These are phyloP conservation scores for Eulacestoma nigropectus DNA, from an alignment of 2,113 vertebrate genomes.

Conservation along the genomic window DNA sequence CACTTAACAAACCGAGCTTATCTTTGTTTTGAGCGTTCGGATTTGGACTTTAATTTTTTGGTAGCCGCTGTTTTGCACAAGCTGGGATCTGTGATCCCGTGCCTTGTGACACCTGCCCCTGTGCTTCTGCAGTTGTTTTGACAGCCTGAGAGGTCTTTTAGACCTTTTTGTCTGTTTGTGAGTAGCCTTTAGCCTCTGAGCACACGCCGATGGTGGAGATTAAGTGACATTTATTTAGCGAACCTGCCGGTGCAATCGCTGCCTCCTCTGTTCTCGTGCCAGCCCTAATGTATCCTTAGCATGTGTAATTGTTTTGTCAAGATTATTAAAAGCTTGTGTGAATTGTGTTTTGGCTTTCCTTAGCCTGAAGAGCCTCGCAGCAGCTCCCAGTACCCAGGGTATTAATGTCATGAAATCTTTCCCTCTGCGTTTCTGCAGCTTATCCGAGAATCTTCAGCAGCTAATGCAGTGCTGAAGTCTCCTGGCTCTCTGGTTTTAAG, in stretches of 20 bases:
- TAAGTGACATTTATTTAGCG: neutral
- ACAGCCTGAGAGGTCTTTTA: neutral
- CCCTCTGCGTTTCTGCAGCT: neutral
- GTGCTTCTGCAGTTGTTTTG: neutral
- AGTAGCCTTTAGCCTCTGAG: neutral
- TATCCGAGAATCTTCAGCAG: neutral
- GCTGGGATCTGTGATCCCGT: neutral
- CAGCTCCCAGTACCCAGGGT: neutral
- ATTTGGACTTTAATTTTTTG: neutral
- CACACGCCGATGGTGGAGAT: neutral
- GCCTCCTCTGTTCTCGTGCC: neutral
- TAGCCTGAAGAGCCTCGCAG: neutral
- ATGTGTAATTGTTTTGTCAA: neutral
- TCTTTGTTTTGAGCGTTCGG: neutral
- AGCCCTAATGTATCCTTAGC: neutral
- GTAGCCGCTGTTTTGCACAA: neutral
- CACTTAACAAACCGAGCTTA: neutral
- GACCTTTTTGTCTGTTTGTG: neutral
- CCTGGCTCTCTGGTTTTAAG: neutral
- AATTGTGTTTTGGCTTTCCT: neutral
- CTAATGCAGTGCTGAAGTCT: neutral
- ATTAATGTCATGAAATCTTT: neutral
- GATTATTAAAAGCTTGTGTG: constrained; percentile 1
- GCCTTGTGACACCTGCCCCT: neutral
- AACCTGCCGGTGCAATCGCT: neutral